A percentile compares a stretch with the other conserved stretches of the same genome.
Conservation (phyloP, 2,888 invertebrate species). For the Limnephilus rhombicus region DNA sequence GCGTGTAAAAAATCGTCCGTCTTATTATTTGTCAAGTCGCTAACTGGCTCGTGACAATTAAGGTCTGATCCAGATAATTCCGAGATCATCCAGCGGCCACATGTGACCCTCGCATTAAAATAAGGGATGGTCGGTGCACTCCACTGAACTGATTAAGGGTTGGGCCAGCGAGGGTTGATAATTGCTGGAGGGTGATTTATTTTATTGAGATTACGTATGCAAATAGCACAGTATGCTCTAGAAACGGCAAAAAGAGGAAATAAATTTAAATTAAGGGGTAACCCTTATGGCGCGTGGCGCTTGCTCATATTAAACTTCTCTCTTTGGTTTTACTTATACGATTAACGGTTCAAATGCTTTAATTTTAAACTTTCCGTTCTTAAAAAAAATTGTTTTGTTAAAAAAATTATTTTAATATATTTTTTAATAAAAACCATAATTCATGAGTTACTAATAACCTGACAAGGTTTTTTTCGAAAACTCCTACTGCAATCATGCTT, state of each 20-base stretch:
- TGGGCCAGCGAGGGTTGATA: constrained; percentile 61
- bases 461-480: too few species aligned
- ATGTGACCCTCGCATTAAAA: constrained; percentile 42
- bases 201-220: constrained; percentile 60
- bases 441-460: too few species aligned
- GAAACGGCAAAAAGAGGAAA: constrained; percentile 44
- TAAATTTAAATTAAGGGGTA: constrained; percentile 44
- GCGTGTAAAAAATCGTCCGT: neutral
- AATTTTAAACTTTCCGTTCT: neutral
- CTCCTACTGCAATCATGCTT: too few species aligned
- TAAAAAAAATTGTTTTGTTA: neutral
- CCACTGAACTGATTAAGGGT: constrained; percentile 57
- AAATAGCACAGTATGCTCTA: constrained; percentile 48
- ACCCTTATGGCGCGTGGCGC: constrained; percentile 1
- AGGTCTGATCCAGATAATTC: constrained; percentile 43
- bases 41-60: constrained; percentile 34
- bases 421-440: too few species aligned
- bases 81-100: constrained; percentile 27
- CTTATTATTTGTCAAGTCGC: constrained; percentile 21
- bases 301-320: neutral
- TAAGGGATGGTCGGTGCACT: constrained; percentile 53
- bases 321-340: constrained; percentile 5
- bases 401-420: too few species aligned
- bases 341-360: neutral
- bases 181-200: constrained; percentile 63